Base-by-base conservation (phyloP, 2,888 invertebrate species). In the Sinelater perroti region DNA sequence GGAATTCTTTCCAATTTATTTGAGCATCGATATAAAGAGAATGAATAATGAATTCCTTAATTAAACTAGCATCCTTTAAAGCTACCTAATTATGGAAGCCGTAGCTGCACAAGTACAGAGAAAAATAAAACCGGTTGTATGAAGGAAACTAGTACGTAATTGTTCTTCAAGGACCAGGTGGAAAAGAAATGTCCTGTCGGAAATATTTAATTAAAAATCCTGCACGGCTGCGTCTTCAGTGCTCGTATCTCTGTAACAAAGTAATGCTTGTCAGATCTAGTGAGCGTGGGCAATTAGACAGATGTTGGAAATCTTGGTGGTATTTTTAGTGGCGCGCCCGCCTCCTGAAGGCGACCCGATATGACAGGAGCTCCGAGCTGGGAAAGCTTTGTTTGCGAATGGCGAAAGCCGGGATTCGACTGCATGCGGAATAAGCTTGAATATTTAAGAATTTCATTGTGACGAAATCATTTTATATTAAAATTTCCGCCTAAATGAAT, bases 381-480 rank as follows among this genome's bases (percentile, higher is more conserved):
- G 30, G 30, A 33, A 33, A 47, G 44, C 50, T 56, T 56, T 56
- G 51, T 56, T 45, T 56, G 56, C 42, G 30, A 56, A 51, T 50
- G 30, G 44, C 40, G 49, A 47, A 28, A 31, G 28, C 35, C 40
- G 17, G 40, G 28, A 44, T 57, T 57, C 45, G 35, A 46, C 52
- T 45, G 49, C 56, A 56, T 51, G 45, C 57, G 33, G 38, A 51
- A 45, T 52, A 57, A 51, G 57, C 45, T 53, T 46, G 52, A 52
- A 52, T 57, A 57, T 57, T 52, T 52, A 52, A 57, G 52, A 57
- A 57, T 57, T 57, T 49, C 51, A 52, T 52, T 52, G 52, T 46
- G 52, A 52, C 30, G 57, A 52, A 57, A 52, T 51, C 51, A 52
- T 57, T 57, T 57, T 57, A 57, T 57, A 57, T 57, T 57, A 57